phyloP scores from a whole-genome alignment of 2,888 invertebrate genomes.

The Sarcophaga variegata region DNA sequence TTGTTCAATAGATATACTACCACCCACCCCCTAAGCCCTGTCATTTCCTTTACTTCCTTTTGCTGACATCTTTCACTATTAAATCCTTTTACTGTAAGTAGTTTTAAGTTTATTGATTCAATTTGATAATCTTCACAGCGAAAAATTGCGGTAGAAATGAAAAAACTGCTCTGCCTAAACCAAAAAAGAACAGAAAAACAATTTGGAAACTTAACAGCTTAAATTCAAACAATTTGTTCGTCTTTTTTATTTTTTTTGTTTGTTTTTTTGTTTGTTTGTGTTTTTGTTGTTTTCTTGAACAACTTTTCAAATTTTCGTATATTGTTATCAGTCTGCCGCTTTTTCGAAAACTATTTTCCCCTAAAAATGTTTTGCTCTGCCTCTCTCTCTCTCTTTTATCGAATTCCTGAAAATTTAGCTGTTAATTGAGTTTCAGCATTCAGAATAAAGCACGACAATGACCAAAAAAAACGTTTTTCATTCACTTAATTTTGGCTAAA shows the following conservation, averaged over 20 bases:
- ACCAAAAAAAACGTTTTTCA: constrained; percentile 19
- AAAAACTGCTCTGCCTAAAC: background rate
- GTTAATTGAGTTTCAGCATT: constrained; percentile 61
- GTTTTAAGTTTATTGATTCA: constrained; percentile 66
- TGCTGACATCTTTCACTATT: background rate
- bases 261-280: background rate
- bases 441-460: constrained; percentile 4
- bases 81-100: constrained; percentile 36
- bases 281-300: background rate
- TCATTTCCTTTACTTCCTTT: constrained; percentile 7
- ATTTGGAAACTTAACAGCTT: constrained; percentile 47
- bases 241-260: background rate
- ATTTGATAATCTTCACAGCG: constrained; percentile 60
- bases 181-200: background rate
- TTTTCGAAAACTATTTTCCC: constrained; percentile 22
- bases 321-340: constrained; percentile 50
- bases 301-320: constrained; percentile 50
- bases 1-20: background rate
- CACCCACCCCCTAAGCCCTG: background rate
- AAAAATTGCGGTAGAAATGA: background rate
- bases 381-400: constrained; percentile 10
- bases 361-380: constrained; percentile 1
- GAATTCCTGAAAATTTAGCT: constrained; percentile 53
- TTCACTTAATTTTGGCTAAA: constrained; percentile 67
- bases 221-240: constrained; percentile 49